Evolutionary conservation across 2,113 vertebrate species (phyloP).

Genomic region (Noctilio leporinus): DNA sequence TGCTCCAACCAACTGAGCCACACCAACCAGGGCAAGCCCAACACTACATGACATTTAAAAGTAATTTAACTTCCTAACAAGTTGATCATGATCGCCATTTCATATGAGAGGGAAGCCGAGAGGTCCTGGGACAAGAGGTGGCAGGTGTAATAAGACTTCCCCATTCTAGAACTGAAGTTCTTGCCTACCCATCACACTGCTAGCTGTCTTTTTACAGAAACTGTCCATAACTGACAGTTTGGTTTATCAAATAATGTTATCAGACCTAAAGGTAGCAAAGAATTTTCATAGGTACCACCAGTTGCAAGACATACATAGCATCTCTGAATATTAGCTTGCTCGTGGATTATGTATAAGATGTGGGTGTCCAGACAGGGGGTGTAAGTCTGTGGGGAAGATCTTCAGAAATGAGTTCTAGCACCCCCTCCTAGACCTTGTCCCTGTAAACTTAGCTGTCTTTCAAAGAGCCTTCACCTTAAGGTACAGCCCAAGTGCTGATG

Average conservation of each 20-base stretch:
- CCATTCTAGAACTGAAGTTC: accelerated
- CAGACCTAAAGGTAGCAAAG: not conserved
- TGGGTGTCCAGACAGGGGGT: not conserved
- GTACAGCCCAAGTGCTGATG: not conserved
- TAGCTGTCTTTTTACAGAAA: not conserved
- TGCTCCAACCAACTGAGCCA: no score
- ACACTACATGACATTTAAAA: not conserved
- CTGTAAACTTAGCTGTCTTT: not conserved
- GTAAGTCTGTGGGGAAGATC: not conserved
- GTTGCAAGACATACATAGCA: not conserved
- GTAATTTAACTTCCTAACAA: not conserved
- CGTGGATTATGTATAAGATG: no score
- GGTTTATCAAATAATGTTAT: not conserved
- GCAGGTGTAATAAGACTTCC: accelerated
- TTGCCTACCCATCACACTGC: not conserved
- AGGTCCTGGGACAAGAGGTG: not conserved
- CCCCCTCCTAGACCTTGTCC: not conserved
- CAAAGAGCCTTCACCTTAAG: not conserved
- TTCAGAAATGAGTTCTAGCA: not conserved
- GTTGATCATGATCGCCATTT: not conserved
- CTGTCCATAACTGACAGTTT: not conserved
- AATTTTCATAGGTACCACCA: not conserved
- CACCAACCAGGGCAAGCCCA: no score
- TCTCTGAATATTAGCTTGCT: not conserved
- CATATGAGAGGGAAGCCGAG: not conserved